Conservation (phyloP, 1,140 invertebrate species). For the Cherax destructor region DNA sequence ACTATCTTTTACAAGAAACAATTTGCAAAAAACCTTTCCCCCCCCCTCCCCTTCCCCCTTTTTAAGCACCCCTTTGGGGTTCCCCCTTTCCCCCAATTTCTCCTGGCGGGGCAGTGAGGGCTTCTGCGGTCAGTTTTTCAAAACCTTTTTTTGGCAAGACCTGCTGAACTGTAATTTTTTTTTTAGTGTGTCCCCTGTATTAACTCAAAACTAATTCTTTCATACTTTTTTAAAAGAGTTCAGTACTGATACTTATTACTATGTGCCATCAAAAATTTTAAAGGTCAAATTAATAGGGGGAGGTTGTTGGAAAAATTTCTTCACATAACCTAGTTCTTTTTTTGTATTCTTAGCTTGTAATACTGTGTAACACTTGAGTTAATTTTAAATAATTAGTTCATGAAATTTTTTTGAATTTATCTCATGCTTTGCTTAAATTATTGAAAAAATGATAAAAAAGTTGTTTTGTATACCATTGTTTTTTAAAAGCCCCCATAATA, state of each 20-base stretch:
- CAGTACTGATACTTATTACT: background rate
- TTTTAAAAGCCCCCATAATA: background rate
- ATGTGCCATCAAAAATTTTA: background rate
- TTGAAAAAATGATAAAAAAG: background rate
- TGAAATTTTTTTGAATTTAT: background rate
- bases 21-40: background rate
- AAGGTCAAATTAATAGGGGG: background rate
- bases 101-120: slow-evolving; percentile 51
- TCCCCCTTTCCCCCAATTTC: slow-evolving; percentile 34
- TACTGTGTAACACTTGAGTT: background rate
- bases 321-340: background rate
- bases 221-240: background rate
- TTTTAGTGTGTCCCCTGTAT: slow-evolving; percentile 13
- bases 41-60: background rate
- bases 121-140: slow-evolving; percentile 49
- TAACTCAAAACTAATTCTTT: slow-evolving; percentile 8
- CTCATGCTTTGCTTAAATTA: background rate
- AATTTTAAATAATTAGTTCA: background rate
- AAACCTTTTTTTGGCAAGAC: slow-evolving; percentile 41
- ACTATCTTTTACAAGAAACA: background rate
- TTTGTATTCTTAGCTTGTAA: background rate
- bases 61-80: background rate
- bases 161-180: slow-evolving; percentile 17
- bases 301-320: background rate
- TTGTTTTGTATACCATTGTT: slow-evolving; percentile 8